Evolutionary conservation across 2,797 vertebrate species (phyloP).

Genomic region (Gouania willdenowi): DNA sequence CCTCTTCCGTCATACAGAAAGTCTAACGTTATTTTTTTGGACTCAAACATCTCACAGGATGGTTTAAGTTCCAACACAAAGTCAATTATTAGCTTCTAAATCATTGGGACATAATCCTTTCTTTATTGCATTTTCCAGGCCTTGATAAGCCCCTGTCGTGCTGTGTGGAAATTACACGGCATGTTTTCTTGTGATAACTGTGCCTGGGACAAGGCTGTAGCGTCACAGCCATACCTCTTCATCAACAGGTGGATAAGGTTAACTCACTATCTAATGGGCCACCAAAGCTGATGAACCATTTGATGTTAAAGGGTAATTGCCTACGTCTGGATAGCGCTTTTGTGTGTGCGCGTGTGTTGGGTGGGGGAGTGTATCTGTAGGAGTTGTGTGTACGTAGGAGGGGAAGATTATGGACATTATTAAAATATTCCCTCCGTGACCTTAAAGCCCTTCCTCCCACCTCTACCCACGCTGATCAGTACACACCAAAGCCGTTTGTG

Average conservation of each 20-base stretch:
- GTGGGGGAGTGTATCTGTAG: conserved; percentile 4
- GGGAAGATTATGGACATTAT: conserved; percentile 42
- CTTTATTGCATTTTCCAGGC: conserved; percentile 69
- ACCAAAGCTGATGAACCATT: conserved; percentile 46
- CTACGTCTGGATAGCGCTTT: conserved; percentile 30
- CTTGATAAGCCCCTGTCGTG: conserved; percentile 41
- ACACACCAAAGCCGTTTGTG: background rate
- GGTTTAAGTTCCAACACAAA: conserved; percentile 23
- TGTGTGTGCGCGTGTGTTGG: conserved; percentile 5
- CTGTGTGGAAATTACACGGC: conserved; percentile 56
- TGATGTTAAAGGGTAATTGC: conserved; percentile 74
- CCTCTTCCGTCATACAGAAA: no score
- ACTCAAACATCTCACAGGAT: conserved; percentile 27
- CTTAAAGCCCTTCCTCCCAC: conserved; percentile 26
- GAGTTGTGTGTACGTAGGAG: conserved; percentile 3
- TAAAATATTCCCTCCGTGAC: conserved; percentile 39
- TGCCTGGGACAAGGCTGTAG: conserved; percentile 24
- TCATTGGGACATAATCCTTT: conserved; percentile 60
- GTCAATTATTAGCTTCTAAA: no score
- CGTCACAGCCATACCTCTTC: conserved; percentile 42
- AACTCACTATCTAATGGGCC: conserved; percentile 61
- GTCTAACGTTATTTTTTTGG: no score
- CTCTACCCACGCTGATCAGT: conserved; percentile 12
- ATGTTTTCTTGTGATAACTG: conserved; percentile 38
- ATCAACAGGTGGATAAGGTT: conserved; percentile 68